phyloP scores from a whole-genome alignment of 2,888 invertebrate genomes.

The Spisula subtruncata region DNA sequence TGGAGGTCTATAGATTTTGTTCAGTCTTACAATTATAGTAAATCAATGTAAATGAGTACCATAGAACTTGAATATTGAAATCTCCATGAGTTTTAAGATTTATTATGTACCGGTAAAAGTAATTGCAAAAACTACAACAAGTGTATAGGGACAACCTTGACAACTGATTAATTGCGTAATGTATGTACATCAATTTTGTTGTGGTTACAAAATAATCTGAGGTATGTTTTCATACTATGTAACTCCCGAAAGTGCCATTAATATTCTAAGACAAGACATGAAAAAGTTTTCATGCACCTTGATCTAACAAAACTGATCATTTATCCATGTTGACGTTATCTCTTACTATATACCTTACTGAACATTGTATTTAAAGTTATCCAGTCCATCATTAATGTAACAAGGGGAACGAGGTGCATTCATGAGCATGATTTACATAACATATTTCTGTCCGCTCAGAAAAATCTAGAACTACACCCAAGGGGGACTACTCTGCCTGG shows the following conservation, averaged over 20 bases:
- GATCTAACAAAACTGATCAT: background rate
- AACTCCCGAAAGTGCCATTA: background rate
- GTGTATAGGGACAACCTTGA: background rate
- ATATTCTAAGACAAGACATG: background rate
- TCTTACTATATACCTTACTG: background rate
- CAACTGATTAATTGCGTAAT: background rate
- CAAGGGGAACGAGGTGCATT: background rate
- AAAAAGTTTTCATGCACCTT: background rate
- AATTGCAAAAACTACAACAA: too few relatives aligned
- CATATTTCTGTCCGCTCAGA: background rate
- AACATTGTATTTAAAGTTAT: slow-evolving; percentile 19
- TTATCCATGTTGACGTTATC: background rate
- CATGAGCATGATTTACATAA: background rate
- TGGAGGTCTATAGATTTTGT: too few relatives aligned
- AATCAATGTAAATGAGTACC: too few relatives aligned
- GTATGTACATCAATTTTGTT: background rate
- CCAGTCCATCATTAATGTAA: slow-evolving; percentile 3
- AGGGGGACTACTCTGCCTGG: background rate
- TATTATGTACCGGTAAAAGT: too few relatives aligned
- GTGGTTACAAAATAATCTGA: background rate
- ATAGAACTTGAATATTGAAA: too few relatives aligned
- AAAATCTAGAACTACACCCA: background rate
- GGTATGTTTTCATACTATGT: background rate
- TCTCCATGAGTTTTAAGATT: too few relatives aligned
- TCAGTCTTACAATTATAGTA: too few relatives aligned